Evolutionary conservation across 2,797 vertebrate species (phyloP), one percentile per base, ranked within the genome.

Genomic region (Mastacembelus armatus): DNA sequence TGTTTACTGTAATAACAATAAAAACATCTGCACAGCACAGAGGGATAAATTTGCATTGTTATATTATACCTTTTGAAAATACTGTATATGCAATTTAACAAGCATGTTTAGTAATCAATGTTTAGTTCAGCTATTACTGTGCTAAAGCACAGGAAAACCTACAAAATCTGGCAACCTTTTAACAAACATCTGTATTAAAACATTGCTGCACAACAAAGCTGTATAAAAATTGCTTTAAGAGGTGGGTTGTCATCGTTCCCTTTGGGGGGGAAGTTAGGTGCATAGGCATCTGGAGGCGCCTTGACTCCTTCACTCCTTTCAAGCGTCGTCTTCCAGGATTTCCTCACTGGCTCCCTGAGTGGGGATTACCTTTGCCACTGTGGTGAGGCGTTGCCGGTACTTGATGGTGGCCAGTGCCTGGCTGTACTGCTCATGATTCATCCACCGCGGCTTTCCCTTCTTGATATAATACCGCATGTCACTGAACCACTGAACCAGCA

Each of bases 381-480:
- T 2, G 4, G 10, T 60, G 40, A 71, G 1, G 39, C 12, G 49
- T 49, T 91, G 89, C 36, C 22, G 66, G 61, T 81, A 48, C 12
- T 3, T 49, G 61, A 92, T 27, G 30, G 64, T 82, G 2, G 57
- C 54, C 12, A 84, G 29, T 1, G 72, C 67, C 27, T 18, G 48
- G 0, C 44, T 33, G 71, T 81, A 71, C 40, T 92, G 86, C 11
- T 94, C 87, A n/a, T 22, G 3, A 6, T 57, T 92, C 84, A 96
- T 90, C 95, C 96, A 96, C 67, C 86, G 71, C 10, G 95, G 91
- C 44, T 85, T 91, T 16, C 69, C 72, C 22, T 90, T 93, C 79
- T 95, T 96, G 27, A 96, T 44, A 22, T 88, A 89, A 47, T 95
- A 96, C 19, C 95, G 94, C 4, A 87, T 94, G 80, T 96, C 94